Conservation (phyloP, 2,797 vertebrate genomes). For the Lepus townsendii region DNA sequence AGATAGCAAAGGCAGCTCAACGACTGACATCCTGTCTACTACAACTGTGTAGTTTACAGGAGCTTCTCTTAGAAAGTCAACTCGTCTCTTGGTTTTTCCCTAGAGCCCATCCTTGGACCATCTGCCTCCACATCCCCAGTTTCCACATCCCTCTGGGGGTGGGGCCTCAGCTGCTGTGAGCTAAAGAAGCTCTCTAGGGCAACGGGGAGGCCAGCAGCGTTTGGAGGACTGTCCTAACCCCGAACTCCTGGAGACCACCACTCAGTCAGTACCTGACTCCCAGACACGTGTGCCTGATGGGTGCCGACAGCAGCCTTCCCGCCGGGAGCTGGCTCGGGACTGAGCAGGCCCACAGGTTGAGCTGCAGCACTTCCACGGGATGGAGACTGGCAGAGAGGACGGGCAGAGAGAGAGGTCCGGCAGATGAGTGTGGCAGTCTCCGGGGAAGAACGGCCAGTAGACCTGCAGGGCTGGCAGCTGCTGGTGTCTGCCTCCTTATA, state of each 20-base stretch:
- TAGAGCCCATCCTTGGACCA: background rate
- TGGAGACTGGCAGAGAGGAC: background rate
- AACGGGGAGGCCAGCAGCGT: background rate
- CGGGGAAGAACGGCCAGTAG: background rate
- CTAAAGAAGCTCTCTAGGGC: background rate
- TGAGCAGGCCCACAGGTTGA: background rate
- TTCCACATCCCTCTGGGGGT: background rate
- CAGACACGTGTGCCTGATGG: background rate
- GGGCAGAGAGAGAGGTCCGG: background rate
- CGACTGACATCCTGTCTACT: background rate
- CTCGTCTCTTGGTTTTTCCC: background rate
- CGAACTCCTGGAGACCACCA: background rate
- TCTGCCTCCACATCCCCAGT: background rate
- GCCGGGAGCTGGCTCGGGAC: background rate
- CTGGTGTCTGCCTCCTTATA: constrained; percentile 64
- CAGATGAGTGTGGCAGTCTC: background rate
- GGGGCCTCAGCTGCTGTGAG: background rate
- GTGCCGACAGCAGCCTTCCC: background rate
- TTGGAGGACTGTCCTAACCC: background rate
- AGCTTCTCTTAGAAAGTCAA: background rate
- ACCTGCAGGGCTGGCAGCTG: background rate
- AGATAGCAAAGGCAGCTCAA: background rate
- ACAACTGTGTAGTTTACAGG: background rate
- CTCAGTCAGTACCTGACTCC: constrained; percentile 61
- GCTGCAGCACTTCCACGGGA: background rate